These are phyloP conservation scores for Henricia sp. DNA, from an alignment of 53 echinoderm and acorn worm species.

Conservation along the genomic window DNA sequence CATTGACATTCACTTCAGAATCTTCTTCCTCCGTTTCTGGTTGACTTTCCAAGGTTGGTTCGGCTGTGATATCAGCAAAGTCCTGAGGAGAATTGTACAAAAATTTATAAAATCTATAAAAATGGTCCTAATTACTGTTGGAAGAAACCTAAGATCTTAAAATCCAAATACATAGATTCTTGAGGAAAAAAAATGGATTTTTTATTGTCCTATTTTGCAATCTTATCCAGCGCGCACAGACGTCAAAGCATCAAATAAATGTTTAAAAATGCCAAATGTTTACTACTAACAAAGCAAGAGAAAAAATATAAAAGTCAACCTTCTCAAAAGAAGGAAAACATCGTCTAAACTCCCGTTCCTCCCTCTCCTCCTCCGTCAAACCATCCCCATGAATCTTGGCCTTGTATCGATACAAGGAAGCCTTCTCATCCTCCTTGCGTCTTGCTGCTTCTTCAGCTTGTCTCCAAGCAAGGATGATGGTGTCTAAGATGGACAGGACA, in stretches of 20 bases:
- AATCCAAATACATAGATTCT: too few relatives aligned
- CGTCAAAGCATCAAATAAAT: too few relatives aligned
- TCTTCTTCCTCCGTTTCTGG: constrained; percentile 9
- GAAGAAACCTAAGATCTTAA: too few relatives aligned
- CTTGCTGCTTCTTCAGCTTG: constrained; percentile 76
- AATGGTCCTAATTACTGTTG: neutral
- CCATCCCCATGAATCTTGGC: constrained; percentile 85
- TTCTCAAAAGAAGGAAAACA: constrained; percentile 90
- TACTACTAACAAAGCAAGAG: neutral
- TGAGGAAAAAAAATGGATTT: too few relatives aligned
- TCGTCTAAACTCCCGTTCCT: constrained; percentile 82
- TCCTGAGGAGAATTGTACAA: constrained; percentile 74
- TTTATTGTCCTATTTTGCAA: too few relatives aligned
- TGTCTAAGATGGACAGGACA: constrained; percentile 67
- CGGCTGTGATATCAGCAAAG: constrained; percentile 78
- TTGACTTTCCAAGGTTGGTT: constrained; percentile 72
- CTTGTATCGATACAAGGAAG: constrained; percentile 84
- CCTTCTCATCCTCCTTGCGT: constrained; percentile 84
- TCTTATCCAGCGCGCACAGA: too few relatives aligned
- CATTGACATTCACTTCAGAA: neutral
- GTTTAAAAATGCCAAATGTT: neutral
- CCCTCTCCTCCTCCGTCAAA: constrained; percentile 86
- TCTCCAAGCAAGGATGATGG: constrained; percentile 77
- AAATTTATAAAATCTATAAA: too few relatives aligned
- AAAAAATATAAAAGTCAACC: constrained; percentile 36